phyloP scores from a whole-genome alignment of 2,888 invertebrate genomes.

The Pseudococcus jackbeardsleyi region DNA sequence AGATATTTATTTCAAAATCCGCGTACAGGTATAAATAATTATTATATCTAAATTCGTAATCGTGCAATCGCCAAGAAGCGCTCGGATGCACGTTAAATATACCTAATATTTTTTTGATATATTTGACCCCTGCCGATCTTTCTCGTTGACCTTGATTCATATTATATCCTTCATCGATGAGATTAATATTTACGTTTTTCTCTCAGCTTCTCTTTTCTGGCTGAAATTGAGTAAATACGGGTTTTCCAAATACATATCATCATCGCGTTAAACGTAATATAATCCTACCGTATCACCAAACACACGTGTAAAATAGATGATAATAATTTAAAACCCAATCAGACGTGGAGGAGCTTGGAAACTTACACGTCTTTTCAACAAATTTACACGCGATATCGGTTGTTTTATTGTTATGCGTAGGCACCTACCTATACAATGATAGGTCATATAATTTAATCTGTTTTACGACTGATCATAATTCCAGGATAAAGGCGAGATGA shows the following conservation, averaged over 20 bases:
- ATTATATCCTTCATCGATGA: not conserved
- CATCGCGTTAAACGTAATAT: not conserved
- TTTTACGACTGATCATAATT: not conserved
- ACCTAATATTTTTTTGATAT: not conserved
- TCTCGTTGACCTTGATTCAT: not conserved
- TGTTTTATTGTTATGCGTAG: not conserved
- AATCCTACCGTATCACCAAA: not conserved
- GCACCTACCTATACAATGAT: too few species aligned
- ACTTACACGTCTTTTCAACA: not conserved
- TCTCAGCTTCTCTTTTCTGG: not conserved
- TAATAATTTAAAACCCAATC: not conserved
- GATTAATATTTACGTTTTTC: not conserved
- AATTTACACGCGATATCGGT: not conserved
- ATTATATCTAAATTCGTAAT: not conserved
- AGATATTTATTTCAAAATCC: not conserved
- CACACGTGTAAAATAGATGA: not conserved
- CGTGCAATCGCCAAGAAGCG: not conserved
- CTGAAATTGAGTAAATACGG: not conserved
- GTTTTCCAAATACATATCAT: not conserved
- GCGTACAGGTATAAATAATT: not conserved
- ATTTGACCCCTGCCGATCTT: not conserved
- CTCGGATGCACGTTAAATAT: not conserved
- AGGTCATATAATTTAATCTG: too few species aligned
- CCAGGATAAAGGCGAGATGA: not conserved
- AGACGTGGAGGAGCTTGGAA: not conserved